Conservation (phyloP, 1,140 invertebrate species). For the Heliconius hewitsoni region DNA sequence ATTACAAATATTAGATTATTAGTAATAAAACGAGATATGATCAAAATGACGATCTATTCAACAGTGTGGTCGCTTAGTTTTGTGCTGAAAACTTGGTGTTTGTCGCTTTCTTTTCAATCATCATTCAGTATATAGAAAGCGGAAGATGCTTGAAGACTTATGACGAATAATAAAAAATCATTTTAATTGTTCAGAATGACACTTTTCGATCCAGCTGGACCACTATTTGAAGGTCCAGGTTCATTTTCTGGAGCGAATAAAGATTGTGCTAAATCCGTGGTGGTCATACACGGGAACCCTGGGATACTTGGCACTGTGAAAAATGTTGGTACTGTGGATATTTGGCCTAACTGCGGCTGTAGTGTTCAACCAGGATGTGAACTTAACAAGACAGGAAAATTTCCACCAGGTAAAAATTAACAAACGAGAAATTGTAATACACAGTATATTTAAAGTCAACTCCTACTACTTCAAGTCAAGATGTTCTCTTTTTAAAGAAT, state of each 20-base stretch:
- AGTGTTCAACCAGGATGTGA: slow-evolving; percentile 33
- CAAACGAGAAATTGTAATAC: background rate
- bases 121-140: no score
- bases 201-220: slow-evolving; percentile 46
- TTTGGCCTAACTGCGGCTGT: slow-evolving; percentile 33
- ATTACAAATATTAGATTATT: no score
- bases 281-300: slow-evolving; percentile 64
- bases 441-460: no score
- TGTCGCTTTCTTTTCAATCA: no score
- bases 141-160: background rate
- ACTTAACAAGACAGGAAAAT: background rate
- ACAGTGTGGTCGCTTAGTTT: no score
- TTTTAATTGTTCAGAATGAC: slow-evolving; percentile 36
- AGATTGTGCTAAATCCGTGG: slow-evolving; percentile 68
- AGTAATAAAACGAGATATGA: no score
- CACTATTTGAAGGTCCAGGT: slow-evolving; percentile 31
- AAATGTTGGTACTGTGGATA: slow-evolving; percentile 28
- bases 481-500: no score
- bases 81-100: no score
- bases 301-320: slow-evolving; percentile 46
- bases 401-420: background rate
- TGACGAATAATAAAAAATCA: background rate
- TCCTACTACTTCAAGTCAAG: no score
- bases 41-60: no score
- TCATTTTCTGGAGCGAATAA: background rate